Conservation (phyloP, 2,888 invertebrate species). For the Dinocampus coccinellae region DNA sequence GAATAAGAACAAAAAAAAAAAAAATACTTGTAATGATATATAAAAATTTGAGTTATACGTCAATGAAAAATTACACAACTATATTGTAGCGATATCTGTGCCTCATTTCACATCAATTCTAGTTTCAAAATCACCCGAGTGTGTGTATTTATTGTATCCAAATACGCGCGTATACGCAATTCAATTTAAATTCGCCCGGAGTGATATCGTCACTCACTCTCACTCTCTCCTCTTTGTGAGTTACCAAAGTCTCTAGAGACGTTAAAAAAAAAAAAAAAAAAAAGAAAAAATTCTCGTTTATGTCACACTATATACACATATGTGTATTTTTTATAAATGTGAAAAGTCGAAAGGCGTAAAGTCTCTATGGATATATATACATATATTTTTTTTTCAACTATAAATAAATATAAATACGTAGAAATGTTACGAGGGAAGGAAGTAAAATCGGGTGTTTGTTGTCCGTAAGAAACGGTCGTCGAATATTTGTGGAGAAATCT, state of each 20-base stretch:
- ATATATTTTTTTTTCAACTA: background rate
- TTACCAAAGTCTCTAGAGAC: constrained; percentile 23
- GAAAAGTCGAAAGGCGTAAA: background rate
- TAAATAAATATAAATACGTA: background rate
- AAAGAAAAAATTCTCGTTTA: constrained; percentile 5
- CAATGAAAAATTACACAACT: background rate
- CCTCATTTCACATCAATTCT: background rate
- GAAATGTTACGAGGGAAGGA: background rate
- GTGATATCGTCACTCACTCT: constrained; percentile 33
- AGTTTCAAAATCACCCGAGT: background rate
- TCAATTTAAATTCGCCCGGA: constrained; percentile 30
- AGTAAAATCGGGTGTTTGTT: constrained; percentile 8
- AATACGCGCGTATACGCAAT: constrained; percentile 21
- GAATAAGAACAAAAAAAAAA: background rate
- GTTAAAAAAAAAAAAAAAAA: too few relatives aligned
- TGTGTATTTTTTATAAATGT: background rate
- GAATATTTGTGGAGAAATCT: constrained; percentile 38
- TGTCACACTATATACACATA: background rate
- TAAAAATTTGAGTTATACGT: background rate
- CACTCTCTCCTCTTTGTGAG: constrained; percentile 22
- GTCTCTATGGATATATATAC: background rate
- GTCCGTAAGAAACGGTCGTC: constrained; percentile 20
- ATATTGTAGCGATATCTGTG: background rate
- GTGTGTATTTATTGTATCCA: constrained; percentile 33
- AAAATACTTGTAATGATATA: too few relatives aligned